A percentile compares a stretch with the other conserved stretches of the same genome.
Evolutionary conservation across 2,113 vertebrate genomes (phyloP).

Genomic region (Ptychochromis oligacanthus): DNA sequence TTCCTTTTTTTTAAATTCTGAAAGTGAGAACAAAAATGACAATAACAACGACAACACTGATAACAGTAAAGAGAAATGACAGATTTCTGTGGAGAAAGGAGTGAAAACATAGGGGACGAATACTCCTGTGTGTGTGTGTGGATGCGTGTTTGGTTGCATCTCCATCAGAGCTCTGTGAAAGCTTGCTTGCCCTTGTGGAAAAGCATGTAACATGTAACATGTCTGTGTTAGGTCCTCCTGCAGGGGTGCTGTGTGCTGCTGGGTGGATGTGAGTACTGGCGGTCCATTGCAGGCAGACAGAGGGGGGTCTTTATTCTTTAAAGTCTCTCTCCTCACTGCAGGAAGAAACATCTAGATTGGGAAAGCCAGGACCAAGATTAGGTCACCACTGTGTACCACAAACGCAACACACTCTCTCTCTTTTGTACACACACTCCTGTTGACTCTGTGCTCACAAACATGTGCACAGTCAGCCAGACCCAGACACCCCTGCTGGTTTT

Average conservation of each 20-base stretch:
- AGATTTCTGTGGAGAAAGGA: constrained; percentile 59
- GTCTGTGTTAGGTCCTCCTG: constrained; percentile 55
- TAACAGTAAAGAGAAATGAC: constrained; percentile 58
- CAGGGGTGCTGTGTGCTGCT: constrained; percentile 54
- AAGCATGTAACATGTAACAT: constrained; percentile 39
- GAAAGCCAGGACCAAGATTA: constrained; percentile 65
- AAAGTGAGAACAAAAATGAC: constrained; percentile 60
- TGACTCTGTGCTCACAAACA: constrained; percentile 42
- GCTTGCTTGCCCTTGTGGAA: constrained; percentile 25
- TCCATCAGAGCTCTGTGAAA: constrained; percentile 56
- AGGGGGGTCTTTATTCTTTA: constrained; percentile 70
- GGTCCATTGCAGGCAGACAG: constrained; percentile 49
- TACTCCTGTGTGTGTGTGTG: constrained; percentile 38
- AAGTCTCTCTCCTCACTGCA: constrained; percentile 75
- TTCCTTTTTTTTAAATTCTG: constrained; percentile 68
- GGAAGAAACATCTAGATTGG: constrained; percentile 69
- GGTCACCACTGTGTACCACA: constrained; percentile 60
- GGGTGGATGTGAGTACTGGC: constrained; percentile 56
- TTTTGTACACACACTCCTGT: constrained; percentile 40
- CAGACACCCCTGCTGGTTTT: constrained; percentile 48
- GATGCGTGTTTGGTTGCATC: constrained; percentile 18
- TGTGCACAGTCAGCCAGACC: constrained; percentile 59
- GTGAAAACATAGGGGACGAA: constrained; percentile 43
- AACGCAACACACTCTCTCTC: constrained; percentile 41
- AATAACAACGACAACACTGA: constrained; percentile 66